Evolutionary conservation across 1,140 invertebrate species (phyloP).

Genomic region (Drosophila kikkawai): DNA sequence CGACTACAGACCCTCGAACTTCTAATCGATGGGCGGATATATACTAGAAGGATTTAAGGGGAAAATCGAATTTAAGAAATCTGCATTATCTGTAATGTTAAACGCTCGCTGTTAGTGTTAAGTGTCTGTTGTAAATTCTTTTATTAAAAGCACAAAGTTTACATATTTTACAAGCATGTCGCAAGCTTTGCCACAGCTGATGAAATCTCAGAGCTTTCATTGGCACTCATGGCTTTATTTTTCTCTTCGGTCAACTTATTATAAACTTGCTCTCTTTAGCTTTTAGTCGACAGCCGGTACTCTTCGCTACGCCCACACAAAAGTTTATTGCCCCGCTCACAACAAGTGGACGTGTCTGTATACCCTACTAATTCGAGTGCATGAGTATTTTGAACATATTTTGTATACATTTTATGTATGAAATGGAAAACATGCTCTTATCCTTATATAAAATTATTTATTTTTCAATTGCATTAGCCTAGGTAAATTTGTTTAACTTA

Average conservation of each 20-base stretch:
- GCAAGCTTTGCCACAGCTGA: constrained; percentile 30
- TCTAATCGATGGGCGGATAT: constrained; percentile 1
- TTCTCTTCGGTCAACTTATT: neutral
- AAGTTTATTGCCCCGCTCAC: constrained; percentile 71
- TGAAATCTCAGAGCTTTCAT: constrained; percentile 5
- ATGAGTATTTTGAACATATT: neutral
- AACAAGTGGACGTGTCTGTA: constrained; percentile 50
- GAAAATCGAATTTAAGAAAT: constrained; percentile 13
- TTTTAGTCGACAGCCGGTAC: neutral
- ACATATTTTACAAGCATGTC: constrained; percentile 21
- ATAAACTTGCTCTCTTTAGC: constrained; percentile 38
- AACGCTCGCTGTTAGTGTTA: neutral
- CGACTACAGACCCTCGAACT: constrained; percentile 58
- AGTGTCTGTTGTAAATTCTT: constrained; percentile 25
- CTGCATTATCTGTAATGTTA: constrained; percentile 12
- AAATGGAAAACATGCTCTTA: neutral
- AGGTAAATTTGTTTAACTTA: neutral
- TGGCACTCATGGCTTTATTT: constrained; percentile 2
- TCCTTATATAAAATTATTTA: neutral
- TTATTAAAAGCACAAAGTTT: constrained; percentile 29
- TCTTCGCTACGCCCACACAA: constrained; percentile 67
- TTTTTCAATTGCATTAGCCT: no score
- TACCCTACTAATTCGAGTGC: constrained; percentile 16
- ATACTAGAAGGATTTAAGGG: no score
- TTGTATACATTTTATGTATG: neutral